phyloP scores from a whole-genome alignment of 2,888 invertebrate species.

The Acronicta leporina region DNA sequence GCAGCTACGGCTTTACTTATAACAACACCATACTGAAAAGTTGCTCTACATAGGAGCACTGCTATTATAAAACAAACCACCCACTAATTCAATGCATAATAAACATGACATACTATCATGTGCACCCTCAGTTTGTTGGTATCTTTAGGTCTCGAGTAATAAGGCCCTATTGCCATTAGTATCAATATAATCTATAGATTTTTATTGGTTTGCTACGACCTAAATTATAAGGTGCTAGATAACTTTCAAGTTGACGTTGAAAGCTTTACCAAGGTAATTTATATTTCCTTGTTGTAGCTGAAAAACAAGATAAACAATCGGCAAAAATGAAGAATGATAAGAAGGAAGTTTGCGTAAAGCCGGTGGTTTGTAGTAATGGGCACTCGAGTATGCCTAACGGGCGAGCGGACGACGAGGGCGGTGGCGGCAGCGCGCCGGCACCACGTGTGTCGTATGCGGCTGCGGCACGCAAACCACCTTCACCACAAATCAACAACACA shows the following conservation, averaged over 20 bases:
- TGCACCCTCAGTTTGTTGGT: no score
- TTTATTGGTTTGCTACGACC: slow-evolving; percentile 10
- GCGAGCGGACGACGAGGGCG: slow-evolving; percentile 82
- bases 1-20: slow-evolving; percentile 25
- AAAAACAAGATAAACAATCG: slow-evolving; percentile 78
- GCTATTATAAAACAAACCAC: slow-evolving; percentile 16
- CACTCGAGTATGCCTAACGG: slow-evolving; percentile 82
- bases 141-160: no score
- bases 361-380: slow-evolving; percentile 79
- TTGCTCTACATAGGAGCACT: slow-evolving; percentile 14
- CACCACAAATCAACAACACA: slow-evolving; percentile 76
- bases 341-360: slow-evolving; percentile 74
- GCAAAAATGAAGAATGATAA: slow-evolving; percentile 84
- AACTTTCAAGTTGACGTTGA: slow-evolving; percentile 29
- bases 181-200: slow-evolving; percentile 4
- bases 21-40: slow-evolving; percentile 19
- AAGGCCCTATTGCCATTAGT: no score
- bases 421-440: slow-evolving; percentile 69
- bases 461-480: slow-evolving; percentile 81
- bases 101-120: no score
- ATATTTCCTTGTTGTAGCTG: slow-evolving; percentile 72
- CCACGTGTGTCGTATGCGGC: slow-evolving; percentile 84
- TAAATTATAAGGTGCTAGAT: slow-evolving; percentile 9
- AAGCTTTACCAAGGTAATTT: slow-evolving; percentile 52
- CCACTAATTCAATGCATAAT: neutral